Evolutionary conservation across 2,888 invertebrate genomes (phyloP), one percentile per base, ranked within the genome.

Genomic region (Drosophila helvetica): DNA sequence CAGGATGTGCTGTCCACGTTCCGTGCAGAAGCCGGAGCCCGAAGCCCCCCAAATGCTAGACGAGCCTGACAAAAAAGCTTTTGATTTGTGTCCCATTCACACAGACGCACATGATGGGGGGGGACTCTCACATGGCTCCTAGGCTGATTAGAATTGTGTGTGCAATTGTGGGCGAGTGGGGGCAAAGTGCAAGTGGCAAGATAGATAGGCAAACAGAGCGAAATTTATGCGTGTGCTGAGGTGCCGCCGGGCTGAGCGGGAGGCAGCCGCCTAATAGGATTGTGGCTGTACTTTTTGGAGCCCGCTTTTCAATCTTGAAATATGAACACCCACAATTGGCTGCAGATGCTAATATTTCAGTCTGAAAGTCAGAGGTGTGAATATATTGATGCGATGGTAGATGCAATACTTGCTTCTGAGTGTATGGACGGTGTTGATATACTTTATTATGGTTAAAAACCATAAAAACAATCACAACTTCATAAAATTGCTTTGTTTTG

Each of bases 241-340:
- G 27, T 6, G 42, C 7, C 1, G n/a, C 6, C n/a, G 19, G n/a
- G 10, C 8, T 1, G 42, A 30, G 18, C 9, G 10, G 25, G 1
- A 5, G 43, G 25, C 30, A 27, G 22, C 47, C 33, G 56, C 45
- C 59, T 78, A 80, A 78, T 75, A 71, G 78, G 78, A 78, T 78
- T 80, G 78, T 22, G 75, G 78, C 54, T 60, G 66, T 63, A 54
- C 65, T 67, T 71, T 78, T 71, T 46, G 71, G 52, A 30, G 45
- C 15, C 10, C 38, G 45, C 60, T 47, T 18, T 62, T 55, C 47
- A 64, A 52, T 58, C 75, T 66, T 53, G 48, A 67, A 61, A 68
- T 59, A 46, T 57, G 30, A 38, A 48, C n/a, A n/a, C n/a, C 22
- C 57, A 38, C 27, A 7, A n/a, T 38, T n/a, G 38, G 7, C n/a